Evolutionary conservation across 2,113 vertebrate species (phyloP), one percentile per base, ranked within the genome.

Genomic region (Crypturellus undulatus): DNA sequence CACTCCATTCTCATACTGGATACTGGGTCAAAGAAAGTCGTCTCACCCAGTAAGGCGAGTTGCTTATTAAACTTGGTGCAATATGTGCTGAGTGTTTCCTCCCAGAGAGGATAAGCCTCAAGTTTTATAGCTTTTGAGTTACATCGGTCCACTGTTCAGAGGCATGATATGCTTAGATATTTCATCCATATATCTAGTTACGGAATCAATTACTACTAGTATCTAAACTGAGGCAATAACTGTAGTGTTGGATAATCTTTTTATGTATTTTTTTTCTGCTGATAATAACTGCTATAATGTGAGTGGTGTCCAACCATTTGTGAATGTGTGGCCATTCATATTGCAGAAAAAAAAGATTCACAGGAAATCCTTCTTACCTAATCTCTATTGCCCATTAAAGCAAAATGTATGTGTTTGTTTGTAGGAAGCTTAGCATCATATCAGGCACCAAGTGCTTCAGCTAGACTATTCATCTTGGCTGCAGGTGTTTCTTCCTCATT

Each of bases 341-440:
- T 84, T 75, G 34, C 38, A 86, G 65, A 24, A 11, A 59, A 5
- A 3, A 42, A 63, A 60, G 87, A 56, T 85, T 51, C 22, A 16
- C 45, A 78, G 60, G 60, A 71, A 84, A 42, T 75, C 42, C 34
- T 86, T 86, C 25, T 72, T 90, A 47, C 4, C n/a, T 14, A 10
- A 20, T 88, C 8, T 68, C 22, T 86, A 0, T 20, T 75, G 49
- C 14, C n/a, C 3, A 22, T 79, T 84, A 84, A 95, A 94, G 7
- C 56, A 90, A 72, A 11, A 9, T 88, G 13, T 49, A 11, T 83
- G 6, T 40, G 18, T 94, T 80, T 95, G 16, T 71, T 91, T 91
- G 38, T 49, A 98, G 98, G 98, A 65, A 94, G 97, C 80, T 81
- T 98, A 67, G 92, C 96, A 56, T 98, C 97, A 36, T 98, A 97